A percentile compares a stretch with the other conserved stretches of the same genome.
phyloP scores from a whole-genome alignment of 2,113 vertebrate species.

The Crotalus viridis region DNA sequence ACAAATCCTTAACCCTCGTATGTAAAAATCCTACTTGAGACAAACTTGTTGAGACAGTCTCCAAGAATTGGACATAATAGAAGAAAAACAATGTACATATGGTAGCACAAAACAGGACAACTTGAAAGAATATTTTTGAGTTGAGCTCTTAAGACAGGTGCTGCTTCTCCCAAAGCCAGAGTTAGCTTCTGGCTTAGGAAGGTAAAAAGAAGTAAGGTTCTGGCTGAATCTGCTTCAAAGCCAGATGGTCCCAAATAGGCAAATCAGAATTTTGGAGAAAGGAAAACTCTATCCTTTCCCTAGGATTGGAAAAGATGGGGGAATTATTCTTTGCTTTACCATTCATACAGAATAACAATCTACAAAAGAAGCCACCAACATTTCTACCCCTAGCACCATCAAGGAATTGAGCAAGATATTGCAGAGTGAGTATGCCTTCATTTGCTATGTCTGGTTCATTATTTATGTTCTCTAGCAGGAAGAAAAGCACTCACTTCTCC shows the following conservation, averaged over 20 bases:
- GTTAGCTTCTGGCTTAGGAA: not conserved
- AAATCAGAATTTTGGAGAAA: not conserved
- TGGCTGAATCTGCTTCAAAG: not conserved
- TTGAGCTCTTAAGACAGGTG: not conserved
- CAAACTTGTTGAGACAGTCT: not conserved
- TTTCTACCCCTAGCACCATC: not conserved
- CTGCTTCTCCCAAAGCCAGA: not conserved
- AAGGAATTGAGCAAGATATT: not conserved
- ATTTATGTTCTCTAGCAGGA: not conserved
- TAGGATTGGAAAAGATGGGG: not conserved
- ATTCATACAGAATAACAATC: not conserved
- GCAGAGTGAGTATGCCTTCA: not conserved
- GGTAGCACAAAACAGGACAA: not conserved
- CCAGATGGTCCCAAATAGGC: not conserved
- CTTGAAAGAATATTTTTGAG: not conserved
- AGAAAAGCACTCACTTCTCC: not conserved
- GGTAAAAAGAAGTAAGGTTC: not conserved
- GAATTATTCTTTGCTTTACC: not conserved
- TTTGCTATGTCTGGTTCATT: not conserved
- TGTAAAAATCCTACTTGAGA: slow-evolving; percentile 70
- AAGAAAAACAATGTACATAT: not conserved
- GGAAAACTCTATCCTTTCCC: not conserved
- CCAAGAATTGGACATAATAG: not conserved
- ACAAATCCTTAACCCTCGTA: slow-evolving; percentile 81
- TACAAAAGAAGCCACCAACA: not conserved